Base-by-base conservation (phyloP, 2,113 vertebrate species). In the Butastur rufipennis region DNA sequence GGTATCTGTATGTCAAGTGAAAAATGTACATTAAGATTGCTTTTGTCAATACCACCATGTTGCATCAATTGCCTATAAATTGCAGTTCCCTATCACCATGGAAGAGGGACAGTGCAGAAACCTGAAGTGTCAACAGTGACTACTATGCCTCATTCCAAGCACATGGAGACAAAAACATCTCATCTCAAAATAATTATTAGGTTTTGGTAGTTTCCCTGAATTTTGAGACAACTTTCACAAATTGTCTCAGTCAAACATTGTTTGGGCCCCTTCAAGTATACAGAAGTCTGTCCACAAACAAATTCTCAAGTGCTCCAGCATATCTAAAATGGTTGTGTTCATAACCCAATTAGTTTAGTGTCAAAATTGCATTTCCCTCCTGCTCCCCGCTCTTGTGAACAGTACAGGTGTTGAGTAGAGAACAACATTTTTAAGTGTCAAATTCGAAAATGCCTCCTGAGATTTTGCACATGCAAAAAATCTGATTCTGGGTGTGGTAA, bases 371-470 rank as follows among this genome's bases (percentile, higher is more conserved):
- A 29, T 72, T 61, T 21, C 21, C 18, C 9, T 45, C 10, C 13
- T 6, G 1, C 0, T 4, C 11, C 10, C 8, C 3, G 4, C 53
- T 7, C 9, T 16, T 25, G 22, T 12, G 38, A 87, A 32, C 8
- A 45, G 16, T 36, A 73, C 13, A 65, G 23, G 19, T 16, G 9
- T 56, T 16, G 13, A 75, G 25, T 10, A 31, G 50, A 42, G 8
- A 63, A 26, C 7, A 86, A 52, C 2, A 8, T 10, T 50, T 84
- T 53, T 13, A 70, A 70, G 8, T 32, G 23, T 9, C 36, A 73
- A 48, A 71, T 32, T 8, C 20, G 3, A 20, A 72, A 90, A 92
- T 7, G 11, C 19, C 29, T 55, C 40, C 43, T 77, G 21, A 34
- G 27, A 80, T 43, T 75, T 71, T 43, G 21, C 21, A 75, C 62